Base-by-base conservation (phyloP, 2,797 vertebrate genomes). In the Pseudopleuronectes americanus region DNA sequence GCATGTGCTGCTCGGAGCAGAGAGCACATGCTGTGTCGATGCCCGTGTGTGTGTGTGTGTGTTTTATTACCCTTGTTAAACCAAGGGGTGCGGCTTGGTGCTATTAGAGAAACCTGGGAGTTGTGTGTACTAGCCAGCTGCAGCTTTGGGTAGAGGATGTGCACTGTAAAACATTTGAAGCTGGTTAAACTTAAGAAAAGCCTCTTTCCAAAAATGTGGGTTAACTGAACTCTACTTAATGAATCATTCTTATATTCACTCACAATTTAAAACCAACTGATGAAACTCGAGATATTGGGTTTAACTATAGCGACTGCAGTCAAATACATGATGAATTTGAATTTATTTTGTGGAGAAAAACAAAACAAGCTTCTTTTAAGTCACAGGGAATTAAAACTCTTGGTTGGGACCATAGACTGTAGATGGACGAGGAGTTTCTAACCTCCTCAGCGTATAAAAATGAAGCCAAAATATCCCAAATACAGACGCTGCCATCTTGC, bases 1-100 rank as follows among this genome's bases (percentile, higher is more conserved):
- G 45, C 31, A 57, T 78, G 63, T 81, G 73, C 57, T 54, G 64
- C 23, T 51, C 38, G 54, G 61, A 78, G 78, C 80, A 88, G 38
- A 1, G 9, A 33, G 52, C 38, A 8, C 5, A n/a, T 43, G 56
- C 38, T 24, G 10, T 65, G 55, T 71, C 5, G 4, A 19, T 45
- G 43, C 17, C 14, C 7, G 78, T 59, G 33, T 73, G 72, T 71
- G 24, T 24, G 24, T 24, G 78, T 59, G 33, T 73, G 73, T 64
- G 53, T 77, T 85, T 89, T 84, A 83, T 75, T 58, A 43, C 62
- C 62, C 64, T 54, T 74, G 83, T 84, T 89, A 87, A 92, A 86
- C 57, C 31, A 14, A 33, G 57, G 53, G 71, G 79, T 64, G 79
- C 69, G 73, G 56, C 57, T 68, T 55, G 49, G 53, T 69, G 31